Conservation (phyloP, 37 sponge, comb jelly and placozoan species). For the Ianthella basta region DNA sequence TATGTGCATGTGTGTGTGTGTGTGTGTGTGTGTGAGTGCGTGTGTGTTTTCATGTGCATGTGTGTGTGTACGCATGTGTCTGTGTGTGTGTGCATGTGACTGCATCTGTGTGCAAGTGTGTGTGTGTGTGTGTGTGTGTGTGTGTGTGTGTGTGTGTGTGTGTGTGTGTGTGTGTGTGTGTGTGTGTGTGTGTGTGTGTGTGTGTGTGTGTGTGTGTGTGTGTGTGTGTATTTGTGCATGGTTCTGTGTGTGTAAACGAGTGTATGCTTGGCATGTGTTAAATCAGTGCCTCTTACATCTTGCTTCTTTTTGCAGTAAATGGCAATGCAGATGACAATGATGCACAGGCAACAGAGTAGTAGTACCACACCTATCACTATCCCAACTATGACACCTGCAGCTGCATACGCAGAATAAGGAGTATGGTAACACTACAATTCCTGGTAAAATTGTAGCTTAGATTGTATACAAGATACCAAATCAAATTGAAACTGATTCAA, state of each 20-base stretch:
- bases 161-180: conserved; percentile 48
- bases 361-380: no score
- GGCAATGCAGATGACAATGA: no score
- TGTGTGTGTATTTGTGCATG: conserved; percentile 44
- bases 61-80: conserved; percentile 28
- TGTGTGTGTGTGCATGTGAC: conserved; percentile 51
- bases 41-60: conserved; percentile 41
- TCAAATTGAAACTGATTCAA: no score
- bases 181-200: conserved; percentile 47
- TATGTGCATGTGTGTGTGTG: conserved; percentile 46
- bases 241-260: conserved; percentile 36
- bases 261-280: conserved; percentile 31
- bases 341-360: no score
- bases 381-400: no score
- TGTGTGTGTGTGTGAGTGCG: conserved; percentile 50
- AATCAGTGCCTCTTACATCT: no score
- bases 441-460: no score
- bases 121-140: conserved; percentile 43
- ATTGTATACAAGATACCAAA: no score
- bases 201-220: conserved; percentile 48
- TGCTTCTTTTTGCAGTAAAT: no score
- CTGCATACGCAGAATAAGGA: no score
- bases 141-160: conserved; percentile 44
- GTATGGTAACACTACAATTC: no score
- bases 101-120: conserved; percentile 49